A percentile compares a stretch with the other conserved stretches of the same genome.
Evolutionary conservation across 2,797 vertebrate species (phyloP).

Genomic region (Sibirionetta formosa): DNA sequence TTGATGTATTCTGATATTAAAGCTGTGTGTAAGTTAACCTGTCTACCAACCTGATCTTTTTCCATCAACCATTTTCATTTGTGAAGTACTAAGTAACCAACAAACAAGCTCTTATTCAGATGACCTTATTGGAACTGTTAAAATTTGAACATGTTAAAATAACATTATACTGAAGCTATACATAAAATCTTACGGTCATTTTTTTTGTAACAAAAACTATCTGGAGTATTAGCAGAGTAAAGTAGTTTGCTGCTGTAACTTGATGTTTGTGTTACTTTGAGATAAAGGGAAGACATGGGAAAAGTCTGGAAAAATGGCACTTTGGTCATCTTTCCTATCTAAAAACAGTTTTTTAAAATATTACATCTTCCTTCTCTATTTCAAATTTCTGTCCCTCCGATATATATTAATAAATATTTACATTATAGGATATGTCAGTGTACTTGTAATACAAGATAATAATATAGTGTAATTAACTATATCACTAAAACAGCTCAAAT

Average conservation of each 20-base stretch:
- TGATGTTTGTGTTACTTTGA: neutral
- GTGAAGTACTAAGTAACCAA: fast-evolving
- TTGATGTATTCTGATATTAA: fast-evolving
- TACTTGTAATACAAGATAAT: neutral
- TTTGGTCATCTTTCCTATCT: neutral
- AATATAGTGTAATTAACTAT: neutral
- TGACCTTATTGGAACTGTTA: fast-evolving
- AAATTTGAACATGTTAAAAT: fast-evolving
- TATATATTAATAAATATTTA: neutral
- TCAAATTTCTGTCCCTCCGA: neutral
- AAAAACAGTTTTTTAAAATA: neutral
- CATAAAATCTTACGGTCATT: neutral
- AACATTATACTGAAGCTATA: neutral
- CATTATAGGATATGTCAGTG: neutral
- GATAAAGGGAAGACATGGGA: neutral
- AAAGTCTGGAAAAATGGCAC: neutral
- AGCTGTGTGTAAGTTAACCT: neutral
- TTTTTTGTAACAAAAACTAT: neutral
- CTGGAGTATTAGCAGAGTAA: neutral
- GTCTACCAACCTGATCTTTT: fast-evolving
- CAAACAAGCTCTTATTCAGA: fast-evolving
- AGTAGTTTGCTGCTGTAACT: neutral
- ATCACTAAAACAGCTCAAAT: neutral
- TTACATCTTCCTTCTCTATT: neutral
- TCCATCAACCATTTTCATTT: fast-evolving